Conservation (phyloP, 1,140 invertebrate genomes). For the Coboldia fuscipes region DNA sequence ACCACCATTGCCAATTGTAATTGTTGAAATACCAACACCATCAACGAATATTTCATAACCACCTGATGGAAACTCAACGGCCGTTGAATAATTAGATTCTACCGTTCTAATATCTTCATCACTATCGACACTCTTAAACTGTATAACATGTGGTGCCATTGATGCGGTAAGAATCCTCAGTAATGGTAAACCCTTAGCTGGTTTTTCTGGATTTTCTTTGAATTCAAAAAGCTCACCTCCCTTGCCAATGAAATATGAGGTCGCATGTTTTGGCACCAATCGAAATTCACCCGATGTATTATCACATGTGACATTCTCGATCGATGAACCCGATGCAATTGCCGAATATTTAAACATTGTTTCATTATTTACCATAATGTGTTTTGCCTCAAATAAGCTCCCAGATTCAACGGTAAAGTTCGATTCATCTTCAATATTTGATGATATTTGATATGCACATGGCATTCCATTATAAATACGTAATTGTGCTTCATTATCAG, state of each 20-base stretch:
- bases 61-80: constrained; percentile 18
- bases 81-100: constrained; percentile 9
- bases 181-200: constrained; percentile 12
- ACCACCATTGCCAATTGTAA: constrained; percentile 27
- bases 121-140: constrained; percentile 5
- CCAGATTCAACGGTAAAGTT: constrained; percentile 10
- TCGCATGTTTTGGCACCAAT: no score
- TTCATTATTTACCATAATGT: constrained; percentile 7
- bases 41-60: constrained; percentile 23
- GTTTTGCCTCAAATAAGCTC: constrained; percentile 15
- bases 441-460: constrained; percentile 16
- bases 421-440: constrained; percentile 4
- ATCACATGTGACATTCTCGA: no score
- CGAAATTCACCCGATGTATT: no score
- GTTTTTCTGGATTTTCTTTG: constrained; percentile 13
- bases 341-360: neutral
- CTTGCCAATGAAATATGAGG: no score
- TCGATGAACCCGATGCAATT: neutral
- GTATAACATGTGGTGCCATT: constrained; percentile 3
- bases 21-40: constrained; percentile 4
- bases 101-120: constrained; percentile 6
- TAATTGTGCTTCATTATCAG: constrained; percentile 32
- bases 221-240: constrained; percentile 6
- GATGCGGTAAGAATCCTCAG: constrained; percentile 11
- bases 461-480: constrained; percentile 43